A percentile compares a stretch with the other conserved stretches of the same genome.
Conservation (phyloP, 2,113 vertebrate genomes). For the Zosterops japonicus region DNA sequence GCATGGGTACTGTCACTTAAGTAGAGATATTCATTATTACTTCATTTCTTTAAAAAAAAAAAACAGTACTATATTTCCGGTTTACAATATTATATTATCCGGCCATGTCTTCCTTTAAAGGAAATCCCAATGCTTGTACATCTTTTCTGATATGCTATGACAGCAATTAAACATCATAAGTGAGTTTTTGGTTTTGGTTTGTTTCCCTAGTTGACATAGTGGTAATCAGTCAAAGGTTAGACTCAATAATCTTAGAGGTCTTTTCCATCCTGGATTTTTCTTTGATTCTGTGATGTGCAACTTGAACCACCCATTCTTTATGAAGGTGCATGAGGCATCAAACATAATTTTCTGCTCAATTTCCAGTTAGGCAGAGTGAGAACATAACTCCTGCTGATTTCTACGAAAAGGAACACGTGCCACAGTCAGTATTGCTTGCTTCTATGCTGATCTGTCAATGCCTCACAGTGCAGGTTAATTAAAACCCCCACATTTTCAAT, state of each 20-base stretch:
- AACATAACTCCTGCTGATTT: neutral
- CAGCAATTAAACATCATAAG: neutral
- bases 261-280: neutral
- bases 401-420: neutral
- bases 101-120: neutral
- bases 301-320: neutral
- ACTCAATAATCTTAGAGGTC: neutral
- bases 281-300: too few species aligned
- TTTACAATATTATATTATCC: neutral
- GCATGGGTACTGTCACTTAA: neutral
- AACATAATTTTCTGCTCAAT: neutral
- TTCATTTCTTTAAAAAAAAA: neutral
- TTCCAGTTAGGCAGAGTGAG: neutral
- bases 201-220: neutral
- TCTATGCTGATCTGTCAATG: neutral
- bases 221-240: neutral
- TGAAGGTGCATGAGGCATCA: neutral
- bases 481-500: neutral
- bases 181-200: neutral
- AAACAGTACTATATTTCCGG: neutral
- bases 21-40: neutral
- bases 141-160: neutral
- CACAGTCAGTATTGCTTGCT: neutral
- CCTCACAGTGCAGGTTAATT: neutral
- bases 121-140: neutral